phyloP scores from a whole-genome alignment of 2,797 vertebrate species.

The Argya squamiceps region DNA sequence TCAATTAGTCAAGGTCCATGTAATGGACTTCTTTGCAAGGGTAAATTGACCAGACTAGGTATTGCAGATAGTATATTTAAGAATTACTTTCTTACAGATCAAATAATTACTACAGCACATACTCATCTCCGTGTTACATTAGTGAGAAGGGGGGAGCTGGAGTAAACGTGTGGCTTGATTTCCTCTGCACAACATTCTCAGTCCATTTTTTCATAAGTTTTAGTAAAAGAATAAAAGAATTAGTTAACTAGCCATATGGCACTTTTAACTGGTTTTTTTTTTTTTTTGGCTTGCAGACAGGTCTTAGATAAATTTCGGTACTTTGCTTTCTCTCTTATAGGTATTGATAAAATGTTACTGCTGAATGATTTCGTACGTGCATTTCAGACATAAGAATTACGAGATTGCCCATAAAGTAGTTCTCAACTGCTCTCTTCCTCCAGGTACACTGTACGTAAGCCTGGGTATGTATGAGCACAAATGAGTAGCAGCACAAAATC shows the following conservation, averaged over 20 bases:
- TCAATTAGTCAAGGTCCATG: not conserved
- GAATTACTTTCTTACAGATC: not conserved
- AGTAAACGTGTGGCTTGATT: not conserved
- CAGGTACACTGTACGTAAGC: not conserved
- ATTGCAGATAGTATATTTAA: not conserved
- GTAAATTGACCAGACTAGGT: not conserved
- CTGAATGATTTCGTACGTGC: fast-evolving
- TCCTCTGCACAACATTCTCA: not conserved
- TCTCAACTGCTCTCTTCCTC: not conserved
- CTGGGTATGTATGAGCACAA: not conserved
- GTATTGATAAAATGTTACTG: not conserved
- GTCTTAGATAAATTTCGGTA: not conserved
- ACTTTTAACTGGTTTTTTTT: not conserved
- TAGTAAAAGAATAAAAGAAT: not conserved
- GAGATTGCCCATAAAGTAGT: not conserved
- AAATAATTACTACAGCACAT: not conserved
- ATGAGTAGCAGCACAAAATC: not conserved
- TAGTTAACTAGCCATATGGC: not conserved
- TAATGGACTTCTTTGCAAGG: not conserved
- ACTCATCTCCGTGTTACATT: not conserved
- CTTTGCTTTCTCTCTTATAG: not conserved
- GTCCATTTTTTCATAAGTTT: not conserved
- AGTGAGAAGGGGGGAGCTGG: not conserved
- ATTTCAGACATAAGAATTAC: not conserved
- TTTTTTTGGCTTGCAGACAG: not conserved